Conservation (phyloP, 2,797 vertebrate species). For the Centropyge bicolor region DNA sequence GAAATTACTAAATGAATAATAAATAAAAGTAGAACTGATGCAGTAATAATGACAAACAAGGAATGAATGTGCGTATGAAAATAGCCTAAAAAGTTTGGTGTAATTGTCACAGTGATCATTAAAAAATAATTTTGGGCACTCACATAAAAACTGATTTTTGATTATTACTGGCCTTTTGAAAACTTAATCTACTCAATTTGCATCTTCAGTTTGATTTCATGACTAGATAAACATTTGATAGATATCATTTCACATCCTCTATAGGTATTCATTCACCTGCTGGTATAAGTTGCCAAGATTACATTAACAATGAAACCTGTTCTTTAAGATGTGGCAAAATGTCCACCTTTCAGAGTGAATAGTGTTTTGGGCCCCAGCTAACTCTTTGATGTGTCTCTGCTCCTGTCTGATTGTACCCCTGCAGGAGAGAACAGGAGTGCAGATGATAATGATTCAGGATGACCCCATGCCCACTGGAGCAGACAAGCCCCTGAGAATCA, state of each 20-base stretch:
- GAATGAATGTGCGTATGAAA: too few species aligned
- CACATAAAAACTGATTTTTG: not conserved
- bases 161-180: not conserved
- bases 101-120: too few species aligned
- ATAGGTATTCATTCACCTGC: not conserved
- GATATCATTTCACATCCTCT: not conserved
- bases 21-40: too few species aligned
- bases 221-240: not conserved
- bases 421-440: constrained; percentile 98
- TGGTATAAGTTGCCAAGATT: not conserved
- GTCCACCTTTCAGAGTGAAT: constrained; percentile 4
- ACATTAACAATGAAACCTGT: not conserved
- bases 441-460: constrained; percentile 99
- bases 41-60: too few species aligned
- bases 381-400: constrained; percentile 37
- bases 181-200: not conserved
- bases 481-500: constrained; percentile 98
- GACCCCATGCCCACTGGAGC: constrained; percentile 97
- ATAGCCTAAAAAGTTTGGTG: too few species aligned
- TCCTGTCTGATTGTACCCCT: constrained; percentile 58
- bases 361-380: constrained; percentile 42
- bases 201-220: not conserved
- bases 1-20: too few species aligned
- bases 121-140: not conserved
- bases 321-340: constrained; percentile 16